Conservation (phyloP, 1,140 invertebrate species). For the Ptiloglossa arizonensis region DNA sequence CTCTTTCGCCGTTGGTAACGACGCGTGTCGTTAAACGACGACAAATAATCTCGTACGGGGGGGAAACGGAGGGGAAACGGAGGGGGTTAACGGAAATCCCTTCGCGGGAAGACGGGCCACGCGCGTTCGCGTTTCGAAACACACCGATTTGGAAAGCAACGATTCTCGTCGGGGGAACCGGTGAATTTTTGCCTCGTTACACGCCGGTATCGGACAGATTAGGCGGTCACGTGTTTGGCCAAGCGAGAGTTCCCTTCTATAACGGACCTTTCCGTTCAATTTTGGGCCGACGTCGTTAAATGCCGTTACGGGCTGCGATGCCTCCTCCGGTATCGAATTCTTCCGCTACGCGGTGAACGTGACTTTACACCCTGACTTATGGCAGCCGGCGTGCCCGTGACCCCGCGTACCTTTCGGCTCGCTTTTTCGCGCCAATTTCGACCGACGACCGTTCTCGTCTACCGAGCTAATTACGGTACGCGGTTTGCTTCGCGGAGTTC, state of each 20-base stretch:
- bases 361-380: too few relatives aligned
- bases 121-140: conserved; percentile 13
- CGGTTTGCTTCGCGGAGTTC: too few relatives aligned
- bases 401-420: too few relatives aligned
- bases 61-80: too few relatives aligned
- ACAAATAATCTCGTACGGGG: conserved; percentile 18
- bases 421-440: too few relatives aligned
- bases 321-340: conserved; percentile 14
- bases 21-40: conserved; percentile 33
- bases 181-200: conserved; percentile 38
- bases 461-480: too few relatives aligned
- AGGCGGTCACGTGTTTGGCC: conserved; percentile 27
- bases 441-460: too few relatives aligned
- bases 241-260: conserved; percentile 44
- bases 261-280: conserved; percentile 36
- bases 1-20: conserved; percentile 2
- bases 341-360: too few relatives aligned
- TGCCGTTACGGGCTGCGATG: conserved; percentile 13
- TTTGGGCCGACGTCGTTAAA: conserved; percentile 22
- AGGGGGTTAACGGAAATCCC: neutral
- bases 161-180: neutral
- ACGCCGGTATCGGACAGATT: conserved; percentile 21
- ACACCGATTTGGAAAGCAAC: conserved; percentile 17
- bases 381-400: too few relatives aligned
- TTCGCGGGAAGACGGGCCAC: neutral